Base-by-base conservation (phyloP, 2,888 invertebrate species). In the Stenolophus ochropezus region DNA sequence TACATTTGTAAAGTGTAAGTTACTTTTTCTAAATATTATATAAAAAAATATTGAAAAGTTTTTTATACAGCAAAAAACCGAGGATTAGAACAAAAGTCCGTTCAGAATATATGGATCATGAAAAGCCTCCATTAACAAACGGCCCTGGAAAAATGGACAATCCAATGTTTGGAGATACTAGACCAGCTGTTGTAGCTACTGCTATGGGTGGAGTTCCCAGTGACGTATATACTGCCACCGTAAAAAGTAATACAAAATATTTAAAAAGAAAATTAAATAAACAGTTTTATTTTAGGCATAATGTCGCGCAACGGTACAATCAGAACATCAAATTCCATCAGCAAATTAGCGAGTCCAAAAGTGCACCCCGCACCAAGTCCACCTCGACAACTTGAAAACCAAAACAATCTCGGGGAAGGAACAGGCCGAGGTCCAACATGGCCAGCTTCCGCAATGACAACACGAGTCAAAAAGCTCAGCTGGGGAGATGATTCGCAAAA, bases 1-100 rank as follows among this genome's bases (percentile, higher is more conserved):
- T 96, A 96, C 88, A 95, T 96, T 86, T 94, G 94, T 86, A 94
- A 93, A 87, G 92, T 92, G 92, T 94, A 87, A 91, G 93, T 56
- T 21, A 33, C 14, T 20, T 69, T 69, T 42, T n/a, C n/a, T n/a
- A n/a, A 69, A 69, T 33, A 8, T 69, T 69, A 18, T 42, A 71
- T 6, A 33, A 33, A 71, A 1, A 8, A 11, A 42, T 8, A 8
- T 42, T 42, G 11, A 42, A 42, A 20, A 1, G 5, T 73, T 33
- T 33, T 18, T 16, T 73, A 33, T 33, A 4, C n/a, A 88, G 88
- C 51, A 88, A 87, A 84, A 85, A 86, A 20, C 87, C 87, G 14
- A 88, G 88, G 83, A 86, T 86, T 65, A 86, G 87, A 51, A 86
- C 86, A 6, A 88, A 88, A 1, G 88, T 88, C 8, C 88, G 87